Conservation (phyloP, 2,888 invertebrate genomes). For the Cremastobaeus sp. region DNA sequence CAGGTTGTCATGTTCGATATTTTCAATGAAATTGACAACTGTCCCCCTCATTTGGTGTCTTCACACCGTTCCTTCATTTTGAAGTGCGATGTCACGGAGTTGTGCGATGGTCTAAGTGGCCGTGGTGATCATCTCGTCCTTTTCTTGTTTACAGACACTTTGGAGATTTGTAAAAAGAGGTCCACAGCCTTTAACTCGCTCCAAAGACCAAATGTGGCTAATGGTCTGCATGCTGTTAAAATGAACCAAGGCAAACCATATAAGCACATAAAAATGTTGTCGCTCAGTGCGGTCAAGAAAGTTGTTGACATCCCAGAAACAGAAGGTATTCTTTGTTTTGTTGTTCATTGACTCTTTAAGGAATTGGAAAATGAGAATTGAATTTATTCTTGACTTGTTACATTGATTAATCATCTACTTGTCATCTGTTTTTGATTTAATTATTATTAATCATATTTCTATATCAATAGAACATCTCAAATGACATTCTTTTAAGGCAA, state of each 20-base stretch:
- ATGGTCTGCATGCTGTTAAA: conserved; percentile 80
- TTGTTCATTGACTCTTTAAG: no score
- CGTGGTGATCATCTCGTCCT: conserved; percentile 92
- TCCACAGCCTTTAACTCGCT: conserved; percentile 86
- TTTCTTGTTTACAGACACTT: conserved; percentile 95
- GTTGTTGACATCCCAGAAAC: conserved; percentile 91
- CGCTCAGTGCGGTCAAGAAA: conserved; percentile 91
- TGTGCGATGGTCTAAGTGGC: conserved; percentile 90
- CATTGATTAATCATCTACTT: no score
- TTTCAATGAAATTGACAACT: conserved; percentile 98
- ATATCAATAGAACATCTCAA: no score
- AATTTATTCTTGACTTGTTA: no score
- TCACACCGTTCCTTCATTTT: conserved; percentile 94
- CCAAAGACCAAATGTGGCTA: conserved; percentile 84
- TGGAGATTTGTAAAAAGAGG: conserved; percentile 93
- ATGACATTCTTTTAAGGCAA: no score
- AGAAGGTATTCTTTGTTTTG: conserved; percentile 80
- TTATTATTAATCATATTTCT: no score
- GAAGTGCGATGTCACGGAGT: conserved; percentile 92
- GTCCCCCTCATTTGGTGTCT: conserved; percentile 95
- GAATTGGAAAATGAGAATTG: no score
- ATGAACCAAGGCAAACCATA: conserved; percentile 88
- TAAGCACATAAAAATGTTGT: conserved; percentile 94
- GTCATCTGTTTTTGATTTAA: no score
- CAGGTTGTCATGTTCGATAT: conserved; percentile 98